A percentile compares a stretch with the other conserved stretches of the same genome.
Evolutionary conservation across 2,113 vertebrate species (phyloP).

Genomic region (Stomatorhinus ivindoensis): DNA sequence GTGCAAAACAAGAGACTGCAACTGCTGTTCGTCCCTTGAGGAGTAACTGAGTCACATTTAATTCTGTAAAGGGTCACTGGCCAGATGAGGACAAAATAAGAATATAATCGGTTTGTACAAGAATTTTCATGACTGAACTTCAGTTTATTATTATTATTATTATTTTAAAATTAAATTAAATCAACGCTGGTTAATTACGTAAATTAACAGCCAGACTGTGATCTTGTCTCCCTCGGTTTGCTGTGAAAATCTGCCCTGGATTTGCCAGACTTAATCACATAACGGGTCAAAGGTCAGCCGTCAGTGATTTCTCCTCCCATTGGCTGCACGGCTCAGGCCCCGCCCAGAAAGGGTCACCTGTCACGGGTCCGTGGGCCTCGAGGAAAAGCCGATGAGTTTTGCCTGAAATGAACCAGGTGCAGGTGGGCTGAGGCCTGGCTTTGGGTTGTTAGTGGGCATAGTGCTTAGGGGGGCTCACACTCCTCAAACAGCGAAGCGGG

Average conservation of each 20-base stretch:
- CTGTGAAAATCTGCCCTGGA: background rate
- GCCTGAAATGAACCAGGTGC: background rate
- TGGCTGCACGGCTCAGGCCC: background rate
- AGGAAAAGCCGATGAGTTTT: background rate
- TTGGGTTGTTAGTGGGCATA: background rate
- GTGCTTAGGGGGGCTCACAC: background rate
- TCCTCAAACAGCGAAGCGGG: background rate
- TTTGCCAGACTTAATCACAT: background rate
- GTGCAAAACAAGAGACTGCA: background rate
- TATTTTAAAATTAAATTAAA: background rate
- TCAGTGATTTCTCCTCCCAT: background rate
- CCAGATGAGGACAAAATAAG: background rate
- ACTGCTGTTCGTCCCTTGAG: background rate
- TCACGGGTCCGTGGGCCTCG: background rate
- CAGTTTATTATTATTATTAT: background rate
- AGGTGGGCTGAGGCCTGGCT: background rate
- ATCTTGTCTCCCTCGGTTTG: background rate
- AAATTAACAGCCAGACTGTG: background rate
- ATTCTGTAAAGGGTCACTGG: background rate
- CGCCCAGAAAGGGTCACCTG: background rate
- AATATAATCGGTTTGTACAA: background rate
- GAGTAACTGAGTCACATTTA: background rate
- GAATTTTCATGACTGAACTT: background rate
- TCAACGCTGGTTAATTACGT: background rate
- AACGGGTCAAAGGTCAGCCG: background rate